Evolutionary conservation across 2,797 vertebrate genomes (phyloP), one percentile per base, ranked within the genome.

Genomic region (Synanceia verrucosa): DNA sequence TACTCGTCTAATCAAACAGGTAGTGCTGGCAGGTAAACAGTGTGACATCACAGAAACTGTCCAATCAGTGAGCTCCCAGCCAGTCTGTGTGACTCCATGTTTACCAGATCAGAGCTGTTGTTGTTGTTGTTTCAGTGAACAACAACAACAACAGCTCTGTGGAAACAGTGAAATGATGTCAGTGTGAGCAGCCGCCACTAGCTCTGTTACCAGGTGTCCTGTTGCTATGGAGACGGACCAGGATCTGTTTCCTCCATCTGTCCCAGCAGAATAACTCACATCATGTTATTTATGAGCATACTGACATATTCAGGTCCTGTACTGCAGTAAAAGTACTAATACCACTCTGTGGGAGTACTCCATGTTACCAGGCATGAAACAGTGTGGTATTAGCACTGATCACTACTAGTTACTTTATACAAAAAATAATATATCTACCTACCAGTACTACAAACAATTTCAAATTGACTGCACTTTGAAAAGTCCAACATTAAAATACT

Each of bases 171-270:
- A 75, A 41, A 71, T 66, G 8, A 76, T 73, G 72, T 78, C 76
- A 73, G 48, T 61, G 57, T 39, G 73, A 78, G 79, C 63, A 39
- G 43, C 26, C 34, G 14, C 69, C 59, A 69, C 72, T 64, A 68
- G 81, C 73, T 72, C 78, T 16, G 73, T 81, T 76, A 81, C 85
- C 79, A 84, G 83, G 79, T 87, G 80, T 79, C 82, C 61, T 81
- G 90, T 90, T 90, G 60, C 88, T 81, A 89, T 79, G 82, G 87
- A 71, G 82, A 89, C 65, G 67, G 18, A 50, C 64, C 63, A 67
- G 64, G 41, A 67, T 81, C 73, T 69, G 69, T 70, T 82, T 74
- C 61, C 68, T 73, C 81, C 83, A 86, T 83, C 82, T 88, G 84
- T 79, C 81, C 65, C 63, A n/a, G 66, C 62, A 76, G 68, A 81